phyloP scores from a whole-genome alignment of 2,888 invertebrate species.

The Chymomyza fuscimana region DNA sequence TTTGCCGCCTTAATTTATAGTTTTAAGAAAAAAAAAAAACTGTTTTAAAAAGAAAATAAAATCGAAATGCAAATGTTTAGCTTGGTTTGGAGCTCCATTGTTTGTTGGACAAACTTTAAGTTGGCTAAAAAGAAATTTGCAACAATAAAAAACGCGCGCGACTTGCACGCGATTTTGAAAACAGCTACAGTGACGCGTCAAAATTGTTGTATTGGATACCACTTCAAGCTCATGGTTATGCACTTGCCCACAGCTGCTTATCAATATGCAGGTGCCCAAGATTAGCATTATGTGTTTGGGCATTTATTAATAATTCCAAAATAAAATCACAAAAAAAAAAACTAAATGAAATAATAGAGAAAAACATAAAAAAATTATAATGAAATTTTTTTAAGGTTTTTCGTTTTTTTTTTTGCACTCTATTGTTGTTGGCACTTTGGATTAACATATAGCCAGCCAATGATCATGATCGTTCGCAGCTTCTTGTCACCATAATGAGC shows the following conservation, averaged over 20 bases:
- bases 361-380: not conserved
- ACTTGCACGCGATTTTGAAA: not conserved
- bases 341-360: not conserved
- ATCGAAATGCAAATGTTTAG: not conserved
- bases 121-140: not conserved
- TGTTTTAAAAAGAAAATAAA: not conserved
- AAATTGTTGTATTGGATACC: not conserved
- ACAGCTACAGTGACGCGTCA: not conserved
- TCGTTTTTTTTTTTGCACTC: not conserved
- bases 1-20: not conserved
- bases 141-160: not conserved
- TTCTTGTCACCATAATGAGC: slow-evolving; percentile 14
- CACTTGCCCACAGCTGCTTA: not conserved
- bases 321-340: not conserved
- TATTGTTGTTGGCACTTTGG: slow-evolving; percentile 27
- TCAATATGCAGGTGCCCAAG: not conserved
- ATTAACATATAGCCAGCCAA: slow-evolving; percentile 52
- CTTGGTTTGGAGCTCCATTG: not conserved
- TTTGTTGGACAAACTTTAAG: not conserved
- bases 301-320: not conserved
- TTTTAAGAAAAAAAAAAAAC: not conserved
- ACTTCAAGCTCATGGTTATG: not conserved
- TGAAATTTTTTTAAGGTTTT: not conserved
- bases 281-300: not conserved
- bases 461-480: not conserved